Percentiles rank a stretch among this genome's conserved stretches.
Conservation (phyloP, 1,140 invertebrate species). For the Grapholita molesta region DNA sequence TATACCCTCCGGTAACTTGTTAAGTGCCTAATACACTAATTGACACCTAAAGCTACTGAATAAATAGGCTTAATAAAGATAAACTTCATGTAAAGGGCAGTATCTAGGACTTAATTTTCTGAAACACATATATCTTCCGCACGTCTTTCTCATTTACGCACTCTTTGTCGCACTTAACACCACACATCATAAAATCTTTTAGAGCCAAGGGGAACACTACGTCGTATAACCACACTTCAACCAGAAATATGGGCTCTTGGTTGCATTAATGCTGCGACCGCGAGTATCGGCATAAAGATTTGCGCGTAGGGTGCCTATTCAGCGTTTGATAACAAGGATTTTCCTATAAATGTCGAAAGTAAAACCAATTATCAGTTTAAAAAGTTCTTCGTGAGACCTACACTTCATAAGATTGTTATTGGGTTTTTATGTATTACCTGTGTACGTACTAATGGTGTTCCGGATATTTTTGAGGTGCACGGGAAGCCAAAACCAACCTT, state of each 20-base stretch:
- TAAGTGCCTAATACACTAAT: not conserved
- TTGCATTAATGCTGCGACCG: conserved; percentile 29
- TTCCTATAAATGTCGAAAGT: not conserved
- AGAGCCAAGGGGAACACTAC: not conserved
- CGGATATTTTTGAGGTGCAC: too few species aligned
- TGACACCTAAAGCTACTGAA: not conserved
- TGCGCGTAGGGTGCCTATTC: conserved; percentile 34
- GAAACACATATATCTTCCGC: too few species aligned
- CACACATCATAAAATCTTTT: not conserved
- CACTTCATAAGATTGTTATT: too few species aligned
- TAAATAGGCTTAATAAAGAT: not conserved
- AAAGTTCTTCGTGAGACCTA: too few species aligned
- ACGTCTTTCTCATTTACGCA: too few species aligned
- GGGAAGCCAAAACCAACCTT: too few species aligned
- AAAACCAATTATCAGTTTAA: not conserved
- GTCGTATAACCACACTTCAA: conserved; percentile 31
- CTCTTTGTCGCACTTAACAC: not conserved
- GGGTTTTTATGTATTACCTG: too few species aligned
- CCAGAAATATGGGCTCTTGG: conserved; percentile 30
- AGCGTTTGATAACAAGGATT: not conserved
- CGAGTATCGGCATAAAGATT: conserved; percentile 38
- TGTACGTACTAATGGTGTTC: too few species aligned
- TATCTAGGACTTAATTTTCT: not conserved
- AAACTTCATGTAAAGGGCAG: not conserved
- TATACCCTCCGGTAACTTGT: too few species aligned